Base-by-base conservation (phyloP, 2,888 invertebrate species). In the Lasioglossum figueresi region DNA sequence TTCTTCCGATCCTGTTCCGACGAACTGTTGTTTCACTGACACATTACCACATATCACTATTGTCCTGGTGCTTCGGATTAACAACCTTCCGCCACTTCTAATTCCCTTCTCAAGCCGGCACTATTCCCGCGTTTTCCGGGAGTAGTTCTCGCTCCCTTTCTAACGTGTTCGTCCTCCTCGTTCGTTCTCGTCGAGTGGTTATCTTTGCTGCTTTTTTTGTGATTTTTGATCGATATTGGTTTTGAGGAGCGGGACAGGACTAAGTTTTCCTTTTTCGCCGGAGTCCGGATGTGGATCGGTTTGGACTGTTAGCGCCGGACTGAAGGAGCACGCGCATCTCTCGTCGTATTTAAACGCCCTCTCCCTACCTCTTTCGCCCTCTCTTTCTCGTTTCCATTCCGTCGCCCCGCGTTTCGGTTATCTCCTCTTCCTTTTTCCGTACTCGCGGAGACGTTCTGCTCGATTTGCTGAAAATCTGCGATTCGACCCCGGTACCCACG, bases 251-350 rank as follows among this genome's bases (percentile, higher is more conserved):
- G 79, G 31, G 78, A 79, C 66, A 80, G 85, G 82, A 87, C 56
- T 80, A 37, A 10, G 10, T n/a, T 40, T 23, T 23, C 37, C 34
- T 37, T 23, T 23, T 40, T 70, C 4, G 43, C 66, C 34, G 23
- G 66, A 81, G 79, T 91, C 90, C 90, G 90, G 90, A 91, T 90
- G 79, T 90, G 91, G 91, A 94, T 91, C 92, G 89, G 93, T 93
- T 94, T 92, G 92, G 92, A 93, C 93, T 93, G 94, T 93, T 93
- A 91, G 91, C 92, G 93, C 91, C 92, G 93, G 92, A 95, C 95
- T 95, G 95, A 94, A 94, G 91, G 92, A 94, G 93, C 94, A 94
- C 94, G 94, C 94, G 94, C 92, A 92, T 91, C 93, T 93, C 93
- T 91, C 93, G 91, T 91, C 92, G 92, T 94, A 94, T 95, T 94